phyloP scores from a whole-genome alignment of 2,797 vertebrate genomes.

The Galagoides demidoff region DNA sequence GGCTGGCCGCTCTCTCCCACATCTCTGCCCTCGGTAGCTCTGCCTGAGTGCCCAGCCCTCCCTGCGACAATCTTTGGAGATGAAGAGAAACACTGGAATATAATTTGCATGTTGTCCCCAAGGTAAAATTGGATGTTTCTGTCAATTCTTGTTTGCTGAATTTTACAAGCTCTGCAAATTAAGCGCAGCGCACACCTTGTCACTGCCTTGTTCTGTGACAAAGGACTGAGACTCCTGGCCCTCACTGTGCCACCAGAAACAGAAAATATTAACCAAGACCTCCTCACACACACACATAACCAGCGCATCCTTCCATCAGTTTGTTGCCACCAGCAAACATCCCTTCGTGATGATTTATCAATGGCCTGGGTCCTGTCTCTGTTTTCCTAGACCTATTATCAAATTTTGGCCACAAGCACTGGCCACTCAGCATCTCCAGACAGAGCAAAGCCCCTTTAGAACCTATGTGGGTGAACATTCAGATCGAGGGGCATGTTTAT shows the following conservation, averaged over 20 bases:
- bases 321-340: conserved; percentile 66
- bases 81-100: conserved; percentile 68
- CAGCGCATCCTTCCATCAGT: conserved; percentile 61
- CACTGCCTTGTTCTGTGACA: conserved; percentile 75
- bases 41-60: conserved; percentile 78
- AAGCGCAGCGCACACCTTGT: conserved; percentile 71
- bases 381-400: neutral
- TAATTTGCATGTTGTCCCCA: conserved; percentile 83
- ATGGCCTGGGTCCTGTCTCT: conserved; percentile 73
- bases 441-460: neutral
- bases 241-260: conserved; percentile 81
- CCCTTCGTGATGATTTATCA: conserved; percentile 1
- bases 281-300: neutral
- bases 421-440: neutral
- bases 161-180: conserved; percentile 86
- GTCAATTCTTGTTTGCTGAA: conserved; percentile 82
- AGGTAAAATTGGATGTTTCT: conserved; percentile 83
- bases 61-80: conserved; percentile 71
- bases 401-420: neutral
- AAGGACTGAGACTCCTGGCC: conserved; percentile 80
- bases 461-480: neutral
- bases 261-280: conserved; percentile 77
- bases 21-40: conserved; percentile 55
- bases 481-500: neutral
- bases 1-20: conserved; percentile 69